Evolutionary conservation across 2,888 invertebrate genomes (phyloP).

Genomic region (Bellardia bayeri): DNA sequence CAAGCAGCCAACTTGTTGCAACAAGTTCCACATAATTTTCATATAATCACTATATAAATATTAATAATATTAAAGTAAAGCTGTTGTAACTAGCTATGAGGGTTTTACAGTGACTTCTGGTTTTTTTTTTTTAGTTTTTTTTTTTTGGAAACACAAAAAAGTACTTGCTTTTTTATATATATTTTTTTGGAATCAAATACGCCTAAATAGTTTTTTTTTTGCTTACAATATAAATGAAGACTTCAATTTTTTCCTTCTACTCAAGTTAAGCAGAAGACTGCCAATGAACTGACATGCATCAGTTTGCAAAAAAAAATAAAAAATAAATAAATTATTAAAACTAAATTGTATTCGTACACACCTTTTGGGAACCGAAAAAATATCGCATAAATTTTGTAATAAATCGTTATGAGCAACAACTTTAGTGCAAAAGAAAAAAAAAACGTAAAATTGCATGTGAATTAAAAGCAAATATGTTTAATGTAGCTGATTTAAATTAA

Average conservation of each 20-base stretch:
- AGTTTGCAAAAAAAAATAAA: conserved; percentile 27
- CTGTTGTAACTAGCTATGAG: conserved; percentile 46
- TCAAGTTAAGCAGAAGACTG: conserved; percentile 77
- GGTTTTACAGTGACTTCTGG: conserved; percentile 72
- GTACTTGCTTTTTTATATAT: conserved; percentile 41
- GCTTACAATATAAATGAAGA: conserved; percentile 75
- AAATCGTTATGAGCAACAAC: conserved; percentile 40
- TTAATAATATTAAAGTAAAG: conserved; percentile 37
- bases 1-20: conserved; percentile 57
- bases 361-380: conserved; percentile 64
- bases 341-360: conserved; percentile 58
- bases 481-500: conserved; percentile 26
- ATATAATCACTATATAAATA: conserved; percentile 11
- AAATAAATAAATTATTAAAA: not conserved
- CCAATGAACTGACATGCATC: conserved; percentile 69
- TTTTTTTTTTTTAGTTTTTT: conserved; percentile 28
- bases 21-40: conserved; percentile 70
- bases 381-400: conserved; percentile 66
- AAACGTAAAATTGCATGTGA: conserved; percentile 58
- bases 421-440: not conserved
- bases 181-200: conserved; percentile 40
- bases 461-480: not conserved
- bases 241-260: conserved; percentile 74
- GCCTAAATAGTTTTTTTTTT: conserved; percentile 63
- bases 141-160: conserved; percentile 34